phyloP scores from a whole-genome alignment of 2,888 invertebrate species.

The Phengaris arion region DNA sequence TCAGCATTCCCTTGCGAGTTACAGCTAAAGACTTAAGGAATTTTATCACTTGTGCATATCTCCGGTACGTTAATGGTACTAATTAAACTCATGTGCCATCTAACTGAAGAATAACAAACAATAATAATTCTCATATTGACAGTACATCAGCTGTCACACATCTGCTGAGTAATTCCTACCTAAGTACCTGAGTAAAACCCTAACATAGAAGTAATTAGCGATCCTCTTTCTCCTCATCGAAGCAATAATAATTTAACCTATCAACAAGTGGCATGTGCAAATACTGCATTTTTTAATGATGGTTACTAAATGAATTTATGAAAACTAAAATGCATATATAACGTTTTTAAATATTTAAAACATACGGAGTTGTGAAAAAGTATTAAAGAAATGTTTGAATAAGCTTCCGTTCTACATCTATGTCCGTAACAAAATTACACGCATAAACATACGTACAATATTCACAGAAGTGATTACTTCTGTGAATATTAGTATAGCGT shows the following conservation, averaged over 20 bases:
- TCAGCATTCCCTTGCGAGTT: not conserved
- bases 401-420: slow-evolving; percentile 5
- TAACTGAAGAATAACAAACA: not conserved
- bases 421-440: slow-evolving; percentile 1
- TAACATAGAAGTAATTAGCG: not conserved
- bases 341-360: not conserved
- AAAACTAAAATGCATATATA: not conserved
- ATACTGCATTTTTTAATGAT: not conserved
- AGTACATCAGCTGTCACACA: slow-evolving; percentile 13
- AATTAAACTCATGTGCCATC: not conserved
- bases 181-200: not conserved
- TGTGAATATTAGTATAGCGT: not conserved
- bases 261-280: not conserved
- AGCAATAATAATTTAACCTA: not conserved
- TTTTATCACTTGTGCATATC: not conserved
- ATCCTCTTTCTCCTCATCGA: not conserved
- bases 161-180: not conserved
- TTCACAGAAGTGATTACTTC: not conserved
- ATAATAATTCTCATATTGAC: not conserved
- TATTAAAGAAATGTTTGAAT: slow-evolving; percentile 12
- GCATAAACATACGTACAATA: not conserved
- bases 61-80: not conserved
- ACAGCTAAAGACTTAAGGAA: not conserved
- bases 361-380: not conserved
- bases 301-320: not conserved